Conservation (phyloP, 2,113 vertebrate species). For the Trematomus loennbergii region DNA sequence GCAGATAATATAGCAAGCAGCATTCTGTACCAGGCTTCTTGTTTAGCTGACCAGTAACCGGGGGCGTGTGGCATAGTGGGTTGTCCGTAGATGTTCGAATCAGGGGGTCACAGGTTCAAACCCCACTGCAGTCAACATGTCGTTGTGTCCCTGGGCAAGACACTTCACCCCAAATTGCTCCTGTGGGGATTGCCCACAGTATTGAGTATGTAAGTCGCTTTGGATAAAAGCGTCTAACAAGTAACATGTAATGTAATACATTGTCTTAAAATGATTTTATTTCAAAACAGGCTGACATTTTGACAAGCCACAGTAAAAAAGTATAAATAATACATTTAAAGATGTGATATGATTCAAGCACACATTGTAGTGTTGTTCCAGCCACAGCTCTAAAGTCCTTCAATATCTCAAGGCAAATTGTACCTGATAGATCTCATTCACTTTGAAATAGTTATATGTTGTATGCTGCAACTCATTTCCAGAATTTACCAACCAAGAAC, state of each 20-base stretch:
- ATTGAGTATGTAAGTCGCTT: too few species aligned
- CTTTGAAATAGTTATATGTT: not conserved
- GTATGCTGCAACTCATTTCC: not conserved
- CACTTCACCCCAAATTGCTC: too few species aligned
- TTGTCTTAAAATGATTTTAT: not conserved
- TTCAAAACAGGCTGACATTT: not conserved
- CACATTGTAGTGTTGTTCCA: not conserved
- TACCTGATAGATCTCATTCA: not conserved
- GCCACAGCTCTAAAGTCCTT: not conserved
- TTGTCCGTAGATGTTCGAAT: too few species aligned
- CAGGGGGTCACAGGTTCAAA: too few species aligned
- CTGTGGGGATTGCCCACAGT: too few species aligned
- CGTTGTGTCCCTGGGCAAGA: too few species aligned
- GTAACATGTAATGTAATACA: too few species aligned
- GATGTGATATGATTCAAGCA: not conserved
- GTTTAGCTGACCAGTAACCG: not conserved
- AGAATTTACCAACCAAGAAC: not conserved
- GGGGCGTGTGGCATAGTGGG: too few species aligned
- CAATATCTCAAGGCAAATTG: not conserved
- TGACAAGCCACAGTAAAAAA: not conserved
- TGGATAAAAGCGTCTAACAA: too few species aligned
- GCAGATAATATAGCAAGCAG: not conserved
- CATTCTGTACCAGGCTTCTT: not conserved
- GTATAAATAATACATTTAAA: not conserved
- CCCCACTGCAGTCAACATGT: too few species aligned